Conservation (phyloP, 2,113 vertebrate species). For the Brachyhypopomus gauderio region DNA sequence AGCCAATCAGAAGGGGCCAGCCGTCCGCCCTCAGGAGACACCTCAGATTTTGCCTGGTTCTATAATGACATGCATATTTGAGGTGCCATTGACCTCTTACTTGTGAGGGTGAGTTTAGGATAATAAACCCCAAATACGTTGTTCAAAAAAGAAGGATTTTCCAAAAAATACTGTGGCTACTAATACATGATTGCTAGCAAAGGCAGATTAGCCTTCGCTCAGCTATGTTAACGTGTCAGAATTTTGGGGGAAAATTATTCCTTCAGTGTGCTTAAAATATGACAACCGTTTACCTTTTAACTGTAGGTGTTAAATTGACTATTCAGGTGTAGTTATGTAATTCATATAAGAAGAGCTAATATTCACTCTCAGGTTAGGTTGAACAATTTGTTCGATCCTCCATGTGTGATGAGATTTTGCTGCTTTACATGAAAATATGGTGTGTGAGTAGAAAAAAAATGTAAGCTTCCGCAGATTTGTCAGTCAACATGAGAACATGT, state of each 20-base stretch:
- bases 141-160: not conserved
- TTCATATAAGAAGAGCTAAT: slow-evolving; percentile 5
- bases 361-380: slow-evolving; percentile 8
- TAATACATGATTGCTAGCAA: not conserved
- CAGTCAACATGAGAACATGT: slow-evolving; percentile 41
- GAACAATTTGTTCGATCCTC: not conserved
- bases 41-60: not conserved
- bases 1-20: not conserved
- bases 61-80: not conserved
- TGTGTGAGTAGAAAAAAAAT: slow-evolving; percentile 34
- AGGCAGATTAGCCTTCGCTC: not conserved
- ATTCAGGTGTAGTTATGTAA: slow-evolving; percentile 2
- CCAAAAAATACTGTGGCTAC: not conserved
- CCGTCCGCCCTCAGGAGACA: not conserved
- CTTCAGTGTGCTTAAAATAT: not conserved
- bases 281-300: not conserved
- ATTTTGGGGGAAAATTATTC: not conserved
- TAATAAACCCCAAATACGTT: not conserved
- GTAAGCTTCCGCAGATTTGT: slow-evolving; percentile 29
- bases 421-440: slow-evolving; percentile 30
- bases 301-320: not conserved
- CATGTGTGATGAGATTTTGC: slow-evolving; percentile 40
- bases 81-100: slow-evolving; percentile 2
- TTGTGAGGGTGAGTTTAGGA: not conserved
- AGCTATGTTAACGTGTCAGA: not conserved